Base-by-base conservation (phyloP, 2,797 vertebrate genomes). In the Anabacerthia variegaticeps region DNA sequence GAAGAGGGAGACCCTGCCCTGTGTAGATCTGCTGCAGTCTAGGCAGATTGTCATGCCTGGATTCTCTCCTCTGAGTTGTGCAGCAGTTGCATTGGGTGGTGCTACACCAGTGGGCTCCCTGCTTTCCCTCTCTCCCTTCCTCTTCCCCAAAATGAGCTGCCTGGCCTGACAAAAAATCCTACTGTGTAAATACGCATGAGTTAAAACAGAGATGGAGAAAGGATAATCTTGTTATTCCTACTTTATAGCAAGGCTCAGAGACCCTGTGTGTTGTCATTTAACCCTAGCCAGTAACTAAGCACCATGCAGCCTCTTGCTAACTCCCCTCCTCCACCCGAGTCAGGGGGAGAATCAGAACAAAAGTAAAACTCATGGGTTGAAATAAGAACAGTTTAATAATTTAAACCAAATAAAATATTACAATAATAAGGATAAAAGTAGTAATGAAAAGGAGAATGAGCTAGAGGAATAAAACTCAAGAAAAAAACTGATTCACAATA, bases 31-130 rank as follows among this genome's bases (percentile, higher is more conserved):
- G 30, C 15, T 27, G 20, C 14, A 12, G 30, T 22, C 30, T 30
- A 34, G 21, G 49, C 8, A 30, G 19, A 9, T 6, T 1, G 0
- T 30, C 61, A 13, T 18, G 43, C 26, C 44, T 13, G 8, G 23
- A 56, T 26, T 76, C 26, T 73, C 21, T 54, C 23, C 39, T 55
- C 15, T 5, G 27, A 55, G 37, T 12, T 41, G 30, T 12, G 30
- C 18, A n/a, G 21, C 28, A 39, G 37, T 44, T 51, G n/a, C 21
- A 17, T 36, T 1, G 0, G 13, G 9, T 24, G 13, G 21, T 58
- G 44, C 9, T n/a, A 18, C 10, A 18, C 22, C 34, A n/a, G 26
- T 0, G 0, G 18, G 15, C 8, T 59, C 28, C 46, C 34, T 43
- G 28, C 24, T 12, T 8, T 26, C 48, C 48, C 30, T 32, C 52